These are phyloP conservation scores for Drosophila leontia DNA, from an alignment of 1,140 invertebrate genomes.

Conservation along the genomic window DNA sequence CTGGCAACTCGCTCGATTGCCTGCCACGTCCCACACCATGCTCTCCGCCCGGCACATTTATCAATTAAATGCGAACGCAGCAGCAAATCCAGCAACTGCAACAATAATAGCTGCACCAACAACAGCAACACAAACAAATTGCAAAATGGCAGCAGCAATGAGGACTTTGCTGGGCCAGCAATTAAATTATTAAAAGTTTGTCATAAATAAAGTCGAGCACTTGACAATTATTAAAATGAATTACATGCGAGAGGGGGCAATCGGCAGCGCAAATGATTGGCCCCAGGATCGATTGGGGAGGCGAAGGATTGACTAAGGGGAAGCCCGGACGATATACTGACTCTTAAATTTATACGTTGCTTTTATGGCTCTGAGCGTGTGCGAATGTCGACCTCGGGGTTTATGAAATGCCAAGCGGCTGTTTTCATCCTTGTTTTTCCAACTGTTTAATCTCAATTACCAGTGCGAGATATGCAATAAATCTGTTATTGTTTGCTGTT, in stretches of 20 bases:
- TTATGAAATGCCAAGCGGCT: slow-evolving; percentile 73
- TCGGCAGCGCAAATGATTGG: slow-evolving; percentile 31
- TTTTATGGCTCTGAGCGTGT: slow-evolving; percentile 43
- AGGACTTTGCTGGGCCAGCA: slow-evolving; percentile 51
- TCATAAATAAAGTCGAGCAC: slow-evolving; percentile 76
- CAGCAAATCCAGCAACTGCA: slow-evolving; percentile 72
- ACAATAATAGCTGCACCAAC: slow-evolving; percentile 45
- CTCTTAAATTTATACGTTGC: slow-evolving; percentile 73
- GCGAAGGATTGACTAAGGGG: slow-evolving; percentile 28
- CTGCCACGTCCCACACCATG: background rate
- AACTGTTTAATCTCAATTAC: slow-evolving; percentile 82
- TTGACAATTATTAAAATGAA: slow-evolving; percentile 82
- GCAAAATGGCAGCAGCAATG: slow-evolving; percentile 35
- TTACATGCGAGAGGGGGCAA: slow-evolving; percentile 49
- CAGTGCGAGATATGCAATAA: slow-evolving; percentile 79
- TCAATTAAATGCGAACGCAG: slow-evolving; percentile 79
- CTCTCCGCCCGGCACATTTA: slow-evolving; percentile 59
- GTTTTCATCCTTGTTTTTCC: slow-evolving; percentile 64
- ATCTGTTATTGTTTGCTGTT: slow-evolving; percentile 78
- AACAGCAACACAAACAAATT: slow-evolving; percentile 10
- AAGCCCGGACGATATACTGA: slow-evolving; percentile 62
- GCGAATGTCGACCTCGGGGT: slow-evolving; percentile 33
- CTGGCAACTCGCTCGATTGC: slow-evolving; percentile 42
- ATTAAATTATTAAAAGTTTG: slow-evolving; percentile 82
- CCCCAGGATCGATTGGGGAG: slow-evolving; percentile 19